Base-by-base conservation (phyloP, 1,140 invertebrate species). In the Cardiocondyla obscurior region DNA sequence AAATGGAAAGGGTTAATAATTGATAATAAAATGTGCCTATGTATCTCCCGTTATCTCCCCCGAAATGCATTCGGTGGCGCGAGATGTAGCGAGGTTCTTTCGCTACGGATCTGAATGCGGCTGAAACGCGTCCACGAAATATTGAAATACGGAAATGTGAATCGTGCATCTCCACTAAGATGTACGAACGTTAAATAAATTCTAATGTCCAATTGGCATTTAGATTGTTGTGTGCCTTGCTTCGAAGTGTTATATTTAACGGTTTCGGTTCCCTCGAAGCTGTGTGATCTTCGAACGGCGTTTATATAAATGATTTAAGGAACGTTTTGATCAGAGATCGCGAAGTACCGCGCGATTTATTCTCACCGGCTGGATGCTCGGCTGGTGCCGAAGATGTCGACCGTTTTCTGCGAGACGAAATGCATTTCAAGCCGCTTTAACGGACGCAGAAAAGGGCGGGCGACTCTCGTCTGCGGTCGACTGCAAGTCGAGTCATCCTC, bases 401-500 rank as follows among this genome's bases (percentile, higher is more conserved):
- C 76, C 62, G 72, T 88, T 85, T 88, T 53, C 81, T 85, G 86
- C 79, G 86, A 55, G 72, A 81, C 84, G 33, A 73, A 85, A 74
- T n/a, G 81, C 77, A 76, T 85, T 89, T 89, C 62, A 77, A 81
- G 84, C 81, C 64, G 22, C 81, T 77, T 88, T 88, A 88, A 88
- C 86, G 86, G 81, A 77, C 76, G 53, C 33, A 81, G 81, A 58
- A 88, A 85, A 88, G 87, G 86, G 81, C 86, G 90, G 90, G 88
- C 81, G 84, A 81, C 87, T 92, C 81, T 83, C 88, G 91, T 93
- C 92, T 94, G 93, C 92, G 93, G 93, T 94, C 60, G 82, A 72
- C 69, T 85, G 83, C 86, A 85, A 88, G 87, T 88, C 92, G 91
- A 93, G 91, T 93, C 93, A 92, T 94, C 90, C 92, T 94, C 93